Conservation (phyloP, 2,113 vertebrate genomes). For the Siniperca knerii region DNA sequence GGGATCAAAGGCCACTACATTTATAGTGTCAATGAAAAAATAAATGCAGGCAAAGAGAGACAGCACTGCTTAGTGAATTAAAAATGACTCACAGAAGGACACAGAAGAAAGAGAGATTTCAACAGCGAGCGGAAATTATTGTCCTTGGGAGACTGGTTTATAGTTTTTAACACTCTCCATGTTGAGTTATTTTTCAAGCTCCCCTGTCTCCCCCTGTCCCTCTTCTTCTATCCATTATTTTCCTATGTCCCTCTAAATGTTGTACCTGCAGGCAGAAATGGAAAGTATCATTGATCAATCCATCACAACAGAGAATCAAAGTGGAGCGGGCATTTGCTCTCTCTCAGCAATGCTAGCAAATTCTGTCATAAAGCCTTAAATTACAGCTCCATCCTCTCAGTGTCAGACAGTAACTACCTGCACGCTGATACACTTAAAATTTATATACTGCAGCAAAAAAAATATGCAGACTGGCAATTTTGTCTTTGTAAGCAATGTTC, state of each 20-base stretch:
- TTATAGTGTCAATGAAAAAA: slow-evolving; percentile 40
- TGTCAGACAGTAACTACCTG: slow-evolving; percentile 5
- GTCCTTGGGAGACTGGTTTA: background rate
- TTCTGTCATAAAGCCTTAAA: slow-evolving; percentile 38
- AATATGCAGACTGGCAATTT: slow-evolving; percentile 3
- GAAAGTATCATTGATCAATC: slow-evolving; percentile 51
- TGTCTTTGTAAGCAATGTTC: background rate
- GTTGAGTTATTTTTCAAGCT: slow-evolving; percentile 8
- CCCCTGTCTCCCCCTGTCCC: background rate
- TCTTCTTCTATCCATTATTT: slow-evolving; percentile 32
- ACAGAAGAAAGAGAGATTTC: slow-evolving; percentile 13
- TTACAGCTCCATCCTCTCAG: slow-evolving; percentile 44
- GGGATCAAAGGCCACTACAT: slow-evolving; percentile 65
- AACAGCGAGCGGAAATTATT: slow-evolving; percentile 1
- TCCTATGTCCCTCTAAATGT: slow-evolving; percentile 37
- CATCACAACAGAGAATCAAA: slow-evolving; percentile 38
- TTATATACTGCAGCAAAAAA: background rate
- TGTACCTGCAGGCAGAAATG: slow-evolving; percentile 47
- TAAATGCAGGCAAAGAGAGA: slow-evolving; percentile 27
- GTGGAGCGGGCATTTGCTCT: slow-evolving; percentile 23
- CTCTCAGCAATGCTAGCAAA: slow-evolving; percentile 6
- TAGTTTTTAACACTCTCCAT: slow-evolving; percentile 15
- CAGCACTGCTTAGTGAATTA: slow-evolving; percentile 14
- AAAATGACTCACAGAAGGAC: slow-evolving; percentile 28
- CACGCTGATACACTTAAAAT: slow-evolving; percentile 5